Percentiles rank a stretch among this genome's conserved stretches.
phyloP scores from a whole-genome alignment of 2,797 vertebrate species.

The Danio aesculapii region DNA sequence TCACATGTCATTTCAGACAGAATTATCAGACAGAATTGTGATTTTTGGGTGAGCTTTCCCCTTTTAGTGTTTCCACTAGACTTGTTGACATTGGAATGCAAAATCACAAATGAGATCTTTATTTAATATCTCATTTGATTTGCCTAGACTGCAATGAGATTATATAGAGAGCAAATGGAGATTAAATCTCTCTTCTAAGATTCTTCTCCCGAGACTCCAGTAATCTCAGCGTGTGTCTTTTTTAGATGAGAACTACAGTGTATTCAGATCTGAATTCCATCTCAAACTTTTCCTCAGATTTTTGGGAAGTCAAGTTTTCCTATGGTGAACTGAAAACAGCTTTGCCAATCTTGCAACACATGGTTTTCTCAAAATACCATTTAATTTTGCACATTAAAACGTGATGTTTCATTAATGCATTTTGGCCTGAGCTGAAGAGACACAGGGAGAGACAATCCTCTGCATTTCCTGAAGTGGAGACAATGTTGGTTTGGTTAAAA shows the following conservation, averaged over 20 bases:
- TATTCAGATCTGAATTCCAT: not conserved
- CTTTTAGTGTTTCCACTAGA: not conserved
- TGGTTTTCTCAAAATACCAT: too few species aligned
- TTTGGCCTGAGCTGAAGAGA: conserved; percentile 57
- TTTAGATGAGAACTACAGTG: not conserved
- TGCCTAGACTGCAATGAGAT: conserved; percentile 1
- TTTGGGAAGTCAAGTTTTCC: not conserved
- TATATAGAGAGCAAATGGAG: conserved; percentile 3
- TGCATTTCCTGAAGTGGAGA: conserved; percentile 67
- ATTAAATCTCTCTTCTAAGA: not conserved
- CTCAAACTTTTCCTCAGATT: not conserved
- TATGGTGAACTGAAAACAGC: not conserved
- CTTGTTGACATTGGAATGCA: conserved; percentile 33
- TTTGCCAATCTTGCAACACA: not conserved
- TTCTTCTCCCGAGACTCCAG: not conserved
- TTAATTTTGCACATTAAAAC: not conserved
- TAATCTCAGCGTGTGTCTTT: not conserved
- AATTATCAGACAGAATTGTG: not conserved
- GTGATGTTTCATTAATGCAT: not conserved
- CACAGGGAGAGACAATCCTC: conserved; percentile 55
- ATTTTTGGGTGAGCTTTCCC: not conserved
- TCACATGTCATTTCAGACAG: not conserved
- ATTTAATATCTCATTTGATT: conserved; percentile 19
- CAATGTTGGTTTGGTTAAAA: too few species aligned
- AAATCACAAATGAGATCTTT: conserved; percentile 48